Conservation (phyloP, 2,888 invertebrate genomes). For the Eupithecia exiguata region DNA sequence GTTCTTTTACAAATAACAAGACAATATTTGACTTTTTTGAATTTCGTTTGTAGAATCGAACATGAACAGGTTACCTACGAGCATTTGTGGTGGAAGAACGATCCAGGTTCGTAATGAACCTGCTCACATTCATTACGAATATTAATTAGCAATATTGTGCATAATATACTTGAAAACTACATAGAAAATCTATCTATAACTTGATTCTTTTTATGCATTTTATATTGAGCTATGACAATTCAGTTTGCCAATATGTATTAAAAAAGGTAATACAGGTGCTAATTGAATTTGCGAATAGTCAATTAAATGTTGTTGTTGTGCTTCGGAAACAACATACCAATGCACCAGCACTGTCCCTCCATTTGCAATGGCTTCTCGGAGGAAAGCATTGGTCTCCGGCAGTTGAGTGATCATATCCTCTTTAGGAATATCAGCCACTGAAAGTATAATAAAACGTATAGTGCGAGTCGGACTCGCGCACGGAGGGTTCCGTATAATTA, state of each 20-base stretch:
- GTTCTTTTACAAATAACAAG: neutral
- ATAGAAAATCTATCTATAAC: neutral
- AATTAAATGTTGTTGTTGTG: neutral
- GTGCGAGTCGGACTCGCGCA: too few species aligned
- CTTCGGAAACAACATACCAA: slow-evolving; percentile 82
- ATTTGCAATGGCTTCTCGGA: slow-evolving; percentile 84
- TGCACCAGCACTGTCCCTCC: slow-evolving; percentile 92
- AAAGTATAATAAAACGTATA: slow-evolving; percentile 50
- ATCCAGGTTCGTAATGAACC: too few species aligned
- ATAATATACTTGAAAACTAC: neutral
- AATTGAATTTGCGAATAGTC: neutral
- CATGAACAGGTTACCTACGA: neutral
- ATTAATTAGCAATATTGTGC: neutral
- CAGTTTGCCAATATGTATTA: neutral
- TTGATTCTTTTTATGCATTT: neutral
- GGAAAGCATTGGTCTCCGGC: slow-evolving; percentile 90
- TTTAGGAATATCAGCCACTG: slow-evolving; percentile 92
- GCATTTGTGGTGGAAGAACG: too few species aligned
- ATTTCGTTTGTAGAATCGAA: neutral
- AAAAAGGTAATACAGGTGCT: neutral
- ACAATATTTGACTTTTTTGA: neutral
- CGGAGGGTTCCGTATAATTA: too few species aligned
- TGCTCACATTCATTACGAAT: neutral
- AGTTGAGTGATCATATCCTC: slow-evolving; percentile 93
- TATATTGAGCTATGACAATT: neutral